Base-by-base conservation (phyloP, 2,888 invertebrate species). In the Eudemis profundana region DNA sequence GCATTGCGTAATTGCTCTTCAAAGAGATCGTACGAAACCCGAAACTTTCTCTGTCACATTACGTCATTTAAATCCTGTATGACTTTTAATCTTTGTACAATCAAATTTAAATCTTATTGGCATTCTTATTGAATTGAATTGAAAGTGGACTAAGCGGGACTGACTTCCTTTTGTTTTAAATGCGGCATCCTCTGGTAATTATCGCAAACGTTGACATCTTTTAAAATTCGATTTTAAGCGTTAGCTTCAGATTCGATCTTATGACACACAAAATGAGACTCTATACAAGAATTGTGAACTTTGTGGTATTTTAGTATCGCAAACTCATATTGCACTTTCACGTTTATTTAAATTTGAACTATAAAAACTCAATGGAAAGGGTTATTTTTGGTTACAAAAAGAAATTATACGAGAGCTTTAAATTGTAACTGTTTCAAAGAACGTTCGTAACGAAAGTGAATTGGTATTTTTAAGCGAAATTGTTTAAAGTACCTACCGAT, bases 41-140 rank as follows among this genome's bases (percentile, higher is more conserved):
- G 65, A 69, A 69, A 64, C 61, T 72, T 76, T 77, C 78, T 70
- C 76, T 74, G 71, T 74, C 70, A 72, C 72, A 21, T 77, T 77
- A 44, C 50, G 60, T 69, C 73, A 74, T 54, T 29, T 29, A 60
- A 67, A 68, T 69, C 70, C 71, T 74, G 62, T 68, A 15, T 46
- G 21, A 53, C 50, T 42, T 59, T 36, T 10, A 21, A 46, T 23
- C 1, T 40, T 0, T 2, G 15, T 7, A 36, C 21, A n/a, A 33
- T 14, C 19, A 2, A 29, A 15, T 10, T 29, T 23, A 7, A 49
- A 56, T 46, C 27, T 49, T 56, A 1, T 3, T 7, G 4, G 4
- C 0, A 19, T 8, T n/a, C 15, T 10, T 14, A 8, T 14, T n/a
- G 27, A 47, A 27, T 40, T 17, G 0, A 40, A 40, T 17, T 12